Evolutionary conservation across 1,140 invertebrate genomes (phyloP).

Genomic region (Argopecten irradians): DNA sequence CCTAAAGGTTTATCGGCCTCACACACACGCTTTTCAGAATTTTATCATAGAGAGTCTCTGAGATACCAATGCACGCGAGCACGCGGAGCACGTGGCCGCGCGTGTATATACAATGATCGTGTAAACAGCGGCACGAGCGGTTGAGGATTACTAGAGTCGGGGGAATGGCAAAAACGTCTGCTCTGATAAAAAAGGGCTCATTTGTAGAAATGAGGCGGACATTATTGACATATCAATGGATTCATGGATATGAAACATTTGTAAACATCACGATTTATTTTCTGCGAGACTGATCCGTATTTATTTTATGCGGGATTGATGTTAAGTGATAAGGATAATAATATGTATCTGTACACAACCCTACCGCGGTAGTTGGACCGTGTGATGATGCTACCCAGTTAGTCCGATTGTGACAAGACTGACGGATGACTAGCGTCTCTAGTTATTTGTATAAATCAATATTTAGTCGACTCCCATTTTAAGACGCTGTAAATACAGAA

Average conservation of each 20-base stretch:
- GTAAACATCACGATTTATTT: conserved; percentile 10
- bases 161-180: background rate
- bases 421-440: background rate
- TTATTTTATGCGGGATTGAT: conserved; percentile 18
- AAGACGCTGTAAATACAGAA: background rate
- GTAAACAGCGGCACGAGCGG: background rate
- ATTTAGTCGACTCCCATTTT: background rate
- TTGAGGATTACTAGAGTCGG: background rate
- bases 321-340: background rate
- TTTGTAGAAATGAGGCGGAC: background rate
- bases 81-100: background rate
- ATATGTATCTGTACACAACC: background rate
- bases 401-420: background rate
- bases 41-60: background rate
- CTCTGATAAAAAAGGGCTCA: background rate
- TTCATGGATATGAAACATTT: background rate
- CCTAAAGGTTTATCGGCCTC: background rate
- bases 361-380: background rate
- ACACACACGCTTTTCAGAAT: background rate
- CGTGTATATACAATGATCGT: background rate
- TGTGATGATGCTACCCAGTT: background rate
- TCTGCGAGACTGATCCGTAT: background rate
- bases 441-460: conserved; percentile 17
- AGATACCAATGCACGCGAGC: background rate
- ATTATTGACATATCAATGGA: background rate